Evolutionary conservation across 1,140 invertebrate genomes (phyloP), one percentile per base, ranked within the genome.

Genomic region (Lerema accius): DNA sequence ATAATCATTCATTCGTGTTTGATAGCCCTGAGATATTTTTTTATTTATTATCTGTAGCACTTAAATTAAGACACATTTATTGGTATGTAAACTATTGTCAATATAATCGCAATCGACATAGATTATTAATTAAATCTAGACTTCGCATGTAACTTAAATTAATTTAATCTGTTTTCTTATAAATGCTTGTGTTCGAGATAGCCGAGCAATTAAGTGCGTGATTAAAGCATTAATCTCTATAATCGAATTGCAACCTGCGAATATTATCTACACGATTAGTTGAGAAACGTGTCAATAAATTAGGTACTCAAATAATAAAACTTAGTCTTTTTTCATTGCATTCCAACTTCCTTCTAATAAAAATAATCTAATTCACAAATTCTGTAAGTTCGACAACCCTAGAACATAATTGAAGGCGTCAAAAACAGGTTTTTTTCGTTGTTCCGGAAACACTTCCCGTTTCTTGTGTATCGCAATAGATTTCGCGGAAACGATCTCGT

Each of bases 361-460:
- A 23, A 23, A 23, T 3, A 5, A 23, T 23, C 19, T 5, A 23
- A 23, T 3, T 23, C 19, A 23, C 5, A 23, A 23, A 23, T 2
- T 3, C 2, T 23, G 5, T 2, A 45, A 51, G 32, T 46, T 55
- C 16, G 69, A 65, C 74, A 84, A 53, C 72, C 76, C 82, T 77
- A 69, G 26, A n/a, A 42, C 16, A 51, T 32, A 51, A 58, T 64
- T 45, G 69, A 39, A 70, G 58, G 71, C 80, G 76, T 75, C 65
- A 80, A 84, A 78, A 80, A 79, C 73, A 63, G 26, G 55, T 71
- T 82, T 85, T 85, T 86, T 84, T 79, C 71, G 70, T 81, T 82
- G 78, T 89, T 88, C 86, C 85, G 86, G 84, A 80, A 80, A 88
- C 72, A 80, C 84, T 88, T 88, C 86, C 86, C 77, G 82, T 84